phyloP scores from a whole-genome alignment of 2,113 vertebrate genomes.

The Ptilorrhoa leucosticta region DNA sequence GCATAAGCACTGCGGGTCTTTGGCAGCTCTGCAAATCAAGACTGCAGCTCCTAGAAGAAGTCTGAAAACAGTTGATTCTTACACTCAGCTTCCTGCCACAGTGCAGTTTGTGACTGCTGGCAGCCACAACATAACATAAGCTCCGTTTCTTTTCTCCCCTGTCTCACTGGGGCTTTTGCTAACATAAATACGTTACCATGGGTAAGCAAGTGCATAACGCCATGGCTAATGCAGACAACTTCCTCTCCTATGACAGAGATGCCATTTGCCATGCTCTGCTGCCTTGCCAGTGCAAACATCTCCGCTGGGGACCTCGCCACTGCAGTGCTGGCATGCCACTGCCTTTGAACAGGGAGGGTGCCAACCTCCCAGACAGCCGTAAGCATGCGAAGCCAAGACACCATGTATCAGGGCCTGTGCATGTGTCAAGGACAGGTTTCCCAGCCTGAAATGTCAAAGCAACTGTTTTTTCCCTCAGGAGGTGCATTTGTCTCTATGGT shows the following conservation, averaged over 20 bases:
- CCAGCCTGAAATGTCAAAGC: conserved; percentile 37
- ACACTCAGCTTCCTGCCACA: neutral
- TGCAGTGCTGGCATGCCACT: neutral
- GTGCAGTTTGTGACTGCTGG: neutral
- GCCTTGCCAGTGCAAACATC: neutral
- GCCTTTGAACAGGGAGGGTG: neutral
- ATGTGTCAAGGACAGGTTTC: conserved; percentile 41
- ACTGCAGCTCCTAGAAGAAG: neutral
- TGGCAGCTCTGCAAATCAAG: conserved; percentile 27
- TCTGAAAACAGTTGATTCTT: conserved; percentile 5
- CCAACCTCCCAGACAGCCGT: neutral
- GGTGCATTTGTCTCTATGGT: conserved; percentile 42
- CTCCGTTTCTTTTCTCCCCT: neutral
- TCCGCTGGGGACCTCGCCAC: neutral
- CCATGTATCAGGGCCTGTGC: neutral
- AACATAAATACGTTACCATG: neutral
- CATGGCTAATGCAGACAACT: neutral
- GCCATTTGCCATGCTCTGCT: neutral
- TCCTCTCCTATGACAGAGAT: neutral
- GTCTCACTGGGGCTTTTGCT: neutral
- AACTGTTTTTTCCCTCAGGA: conserved; percentile 29
- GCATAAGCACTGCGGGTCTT: neutral
- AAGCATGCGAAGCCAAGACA: neutral
- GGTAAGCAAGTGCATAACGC: neutral
- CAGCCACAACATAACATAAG: neutral